Conservation (phyloP, 2,113 vertebrate species). For the Arizona elegans region DNA sequence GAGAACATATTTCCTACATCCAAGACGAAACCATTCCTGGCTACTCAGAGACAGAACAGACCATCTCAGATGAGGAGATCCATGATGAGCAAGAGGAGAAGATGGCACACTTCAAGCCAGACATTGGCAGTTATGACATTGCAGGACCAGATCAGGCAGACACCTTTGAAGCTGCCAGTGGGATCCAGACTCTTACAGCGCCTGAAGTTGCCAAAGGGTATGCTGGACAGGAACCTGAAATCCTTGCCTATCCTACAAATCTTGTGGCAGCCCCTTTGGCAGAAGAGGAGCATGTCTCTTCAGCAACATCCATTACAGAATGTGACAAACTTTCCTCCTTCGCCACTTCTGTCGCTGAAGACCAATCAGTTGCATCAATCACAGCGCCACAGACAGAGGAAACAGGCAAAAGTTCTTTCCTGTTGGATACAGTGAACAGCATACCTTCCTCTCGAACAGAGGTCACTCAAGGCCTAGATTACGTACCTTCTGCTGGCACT, state of each 20-base stretch:
- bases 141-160: conserved; percentile 82
- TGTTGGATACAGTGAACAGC: conserved; percentile 86
- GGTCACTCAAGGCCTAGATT: conserved; percentile 88
- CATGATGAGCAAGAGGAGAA: conserved; percentile 91
- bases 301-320: conserved; percentile 95
- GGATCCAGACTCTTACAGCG: conserved; percentile 69
- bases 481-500: conserved; percentile 91
- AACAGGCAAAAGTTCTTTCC: conserved; percentile 84
- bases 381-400: conserved; percentile 93
- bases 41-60: conserved; percentile 96
- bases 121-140: conserved; percentile 79
- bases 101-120: conserved; percentile 83
- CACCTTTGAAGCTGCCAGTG: conserved; percentile 81
- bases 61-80: conserved; percentile 96
- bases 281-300: conserved; percentile 96
- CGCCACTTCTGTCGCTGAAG: conserved; percentile 92
- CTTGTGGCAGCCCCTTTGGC: conserved; percentile 91
- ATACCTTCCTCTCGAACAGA: conserved; percentile 85
- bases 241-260: conserved; percentile 82
- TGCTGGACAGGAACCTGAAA: conserved; percentile 75
- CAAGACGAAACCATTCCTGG: conserved; percentile 97
- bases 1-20: conserved; percentile 90
- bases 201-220: conserved; percentile 75
- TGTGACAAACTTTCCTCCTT: conserved; percentile 97
- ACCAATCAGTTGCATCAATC: conserved; percentile 90